These are phyloP conservation scores for Tricholauxania praeusta DNA, from an alignment of 2,888 invertebrate species.

Conservation along the genomic window DNA sequence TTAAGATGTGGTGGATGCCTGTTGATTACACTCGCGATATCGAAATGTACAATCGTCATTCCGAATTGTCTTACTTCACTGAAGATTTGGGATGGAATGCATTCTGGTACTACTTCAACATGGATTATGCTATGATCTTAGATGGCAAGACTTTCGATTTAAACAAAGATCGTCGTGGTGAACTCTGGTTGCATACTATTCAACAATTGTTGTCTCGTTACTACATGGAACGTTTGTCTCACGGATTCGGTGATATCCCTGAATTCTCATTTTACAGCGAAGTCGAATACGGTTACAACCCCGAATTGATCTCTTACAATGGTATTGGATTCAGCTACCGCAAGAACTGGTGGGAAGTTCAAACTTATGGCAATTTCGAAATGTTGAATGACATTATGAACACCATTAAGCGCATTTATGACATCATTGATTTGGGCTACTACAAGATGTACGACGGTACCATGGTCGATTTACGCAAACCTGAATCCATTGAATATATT, in stretches of 20 bases:
- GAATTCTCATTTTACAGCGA: conserved; percentile 70
- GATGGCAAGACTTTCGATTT: conserved; percentile 69
- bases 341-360: conserved; percentile 61
- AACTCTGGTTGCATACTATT: conserved; percentile 74
- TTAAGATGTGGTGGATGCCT: conserved; percentile 50
- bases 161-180: conserved; percentile 72
- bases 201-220: conserved; percentile 76
- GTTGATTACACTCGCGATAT: conserved; percentile 73
- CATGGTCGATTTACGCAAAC: conserved; percentile 71
- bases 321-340: conserved; percentile 72
- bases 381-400: conserved; percentile 54
- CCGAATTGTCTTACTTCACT: conserved; percentile 75
- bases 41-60: conserved; percentile 69
- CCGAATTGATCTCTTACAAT: conserved; percentile 72
- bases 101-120: conserved; percentile 72
- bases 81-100: conserved; percentile 77
- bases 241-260: conserved; percentile 72
- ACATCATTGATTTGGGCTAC: conserved; percentile 69
- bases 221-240: conserved; percentile 75
- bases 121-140: conserved; percentile 75
- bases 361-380: conserved; percentile 49
- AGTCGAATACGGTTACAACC: conserved; percentile 71
- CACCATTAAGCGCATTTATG: conserved; percentile 67
- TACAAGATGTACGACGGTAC: conserved; percentile 68
- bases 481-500: conserved; percentile 74